Percentiles rank a stretch among this genome's conserved stretches.
Conservation (phyloP, 1,140 invertebrate genomes). For the Lerema accius region DNA sequence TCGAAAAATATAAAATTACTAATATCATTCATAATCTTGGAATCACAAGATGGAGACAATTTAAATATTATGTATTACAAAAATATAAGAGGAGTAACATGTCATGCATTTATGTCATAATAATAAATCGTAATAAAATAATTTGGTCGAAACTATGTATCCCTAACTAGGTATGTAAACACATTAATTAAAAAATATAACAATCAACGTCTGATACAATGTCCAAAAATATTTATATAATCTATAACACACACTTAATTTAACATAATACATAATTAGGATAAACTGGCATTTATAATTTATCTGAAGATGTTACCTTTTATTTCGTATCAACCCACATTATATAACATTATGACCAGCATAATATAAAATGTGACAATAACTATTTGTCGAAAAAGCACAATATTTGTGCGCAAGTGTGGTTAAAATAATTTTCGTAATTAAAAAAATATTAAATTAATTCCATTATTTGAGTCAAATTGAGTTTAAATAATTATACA, state of each 20-base stretch:
- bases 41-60: not conserved
- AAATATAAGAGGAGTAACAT: not conserved
- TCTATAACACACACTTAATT: not conserved
- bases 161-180: not conserved
- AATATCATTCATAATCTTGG: not conserved
- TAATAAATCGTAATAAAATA: not conserved
- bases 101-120: not conserved
- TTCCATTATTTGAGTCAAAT: too few relatives aligned
- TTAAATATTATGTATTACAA: not conserved
- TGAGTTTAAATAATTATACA: too few relatives aligned
- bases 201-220: conserved; percentile 12
- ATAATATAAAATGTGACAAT: conserved; percentile 51
- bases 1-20: not conserved
- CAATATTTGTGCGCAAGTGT: too few relatives aligned
- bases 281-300: too few relatives aligned
- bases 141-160: not conserved
- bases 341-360: conserved; percentile 57
- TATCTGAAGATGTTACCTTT: too few relatives aligned
- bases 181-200: too few relatives aligned
- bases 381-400: too few relatives aligned
- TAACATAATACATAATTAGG: not conserved
- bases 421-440: too few relatives aligned
- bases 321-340: too few relatives aligned
- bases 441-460: too few relatives aligned
- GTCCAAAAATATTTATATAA: conserved; percentile 17